These are phyloP conservation scores for Nomada fucata DNA, from an alignment of 2,888 invertebrate species.

Conservation along the genomic window DNA sequence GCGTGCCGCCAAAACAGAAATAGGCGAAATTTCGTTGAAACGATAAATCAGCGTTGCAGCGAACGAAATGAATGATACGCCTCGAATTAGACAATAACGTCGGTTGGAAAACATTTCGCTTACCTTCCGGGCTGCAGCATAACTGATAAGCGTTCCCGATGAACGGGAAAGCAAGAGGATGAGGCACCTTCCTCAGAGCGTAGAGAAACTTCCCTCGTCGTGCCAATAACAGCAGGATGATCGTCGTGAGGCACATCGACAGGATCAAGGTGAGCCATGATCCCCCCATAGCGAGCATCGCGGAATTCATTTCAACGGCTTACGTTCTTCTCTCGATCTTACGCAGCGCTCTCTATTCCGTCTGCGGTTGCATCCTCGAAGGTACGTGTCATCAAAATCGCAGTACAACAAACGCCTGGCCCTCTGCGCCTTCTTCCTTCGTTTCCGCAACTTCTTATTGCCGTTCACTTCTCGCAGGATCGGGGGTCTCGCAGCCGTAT, in stretches of 20 bases:
- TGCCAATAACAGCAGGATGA: slow-evolving; percentile 64
- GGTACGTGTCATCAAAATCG: too few relatives aligned
- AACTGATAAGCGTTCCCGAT: slow-evolving; percentile 82
- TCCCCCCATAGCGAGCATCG: slow-evolving; percentile 3
- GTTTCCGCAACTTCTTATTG: too few relatives aligned
- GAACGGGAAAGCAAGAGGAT: slow-evolving; percentile 79
- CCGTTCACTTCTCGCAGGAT: background rate
- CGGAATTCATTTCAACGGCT: background rate
- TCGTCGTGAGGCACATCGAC: slow-evolving; percentile 59
- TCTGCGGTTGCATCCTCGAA: too few relatives aligned
- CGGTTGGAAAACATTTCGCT: slow-evolving; percentile 42
- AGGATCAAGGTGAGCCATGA: slow-evolving; percentile 73
- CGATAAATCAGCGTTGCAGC: too few relatives aligned
- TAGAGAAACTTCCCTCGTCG: slow-evolving; percentile 75
- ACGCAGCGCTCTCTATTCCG: background rate
- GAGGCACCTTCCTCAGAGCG: slow-evolving; percentile 77
- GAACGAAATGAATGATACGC: background rate
- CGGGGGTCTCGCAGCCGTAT: too few relatives aligned
- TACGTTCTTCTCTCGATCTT: background rate
- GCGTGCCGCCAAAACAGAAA: too few relatives aligned
- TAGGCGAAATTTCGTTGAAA: too few relatives aligned
- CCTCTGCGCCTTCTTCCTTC: too few relatives aligned
- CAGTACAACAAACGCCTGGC: too few relatives aligned
- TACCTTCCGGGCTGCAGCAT: slow-evolving; percentile 81
- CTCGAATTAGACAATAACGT: background rate